Percentiles rank a stretch among this genome's conserved stretches.
These are phyloP conservation scores for Cremastinae sp. DNA, from an alignment of 2,888 invertebrate genomes.

Conservation along the genomic window DNA sequence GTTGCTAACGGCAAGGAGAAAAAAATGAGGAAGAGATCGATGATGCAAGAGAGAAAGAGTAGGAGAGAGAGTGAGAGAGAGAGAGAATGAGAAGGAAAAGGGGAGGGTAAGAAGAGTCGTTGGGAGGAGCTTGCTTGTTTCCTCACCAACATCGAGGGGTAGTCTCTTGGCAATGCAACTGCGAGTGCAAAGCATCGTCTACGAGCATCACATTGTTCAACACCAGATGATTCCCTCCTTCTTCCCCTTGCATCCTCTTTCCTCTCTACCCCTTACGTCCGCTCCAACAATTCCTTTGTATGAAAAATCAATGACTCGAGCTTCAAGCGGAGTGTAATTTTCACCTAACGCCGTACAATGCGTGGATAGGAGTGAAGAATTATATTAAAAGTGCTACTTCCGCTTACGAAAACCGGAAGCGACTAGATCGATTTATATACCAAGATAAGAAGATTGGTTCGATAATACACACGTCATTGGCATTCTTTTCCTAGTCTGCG, in stretches of 20 bases:
- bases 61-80: neutral
- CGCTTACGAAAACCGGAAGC: neutral
- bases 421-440: neutral
- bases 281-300: slow-evolving; percentile 9
- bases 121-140: slow-evolving; percentile 42
- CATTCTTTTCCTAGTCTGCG: no score
- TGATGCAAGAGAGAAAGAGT: slow-evolving; percentile 49
- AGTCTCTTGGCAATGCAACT: slow-evolving; percentile 38
- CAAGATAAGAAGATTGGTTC: no score
- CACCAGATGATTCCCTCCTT: slow-evolving; percentile 41
- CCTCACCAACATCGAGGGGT: slow-evolving; percentile 31
- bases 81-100: neutral
- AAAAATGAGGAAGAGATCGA: slow-evolving; percentile 57
- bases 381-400: neutral
- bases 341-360: neutral
- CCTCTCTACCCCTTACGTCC: neutral
- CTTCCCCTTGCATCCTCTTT: slow-evolving; percentile 7
- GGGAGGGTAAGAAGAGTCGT: slow-evolving; percentile 7
- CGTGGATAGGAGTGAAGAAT: neutral
- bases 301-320: slow-evolving; percentile 40
- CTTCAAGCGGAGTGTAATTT: slow-evolving; percentile 2
- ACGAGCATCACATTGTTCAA: slow-evolving; percentile 48
- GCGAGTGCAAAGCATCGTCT: slow-evolving; percentile 47
- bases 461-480: no score
- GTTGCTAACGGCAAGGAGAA: slow-evolving; percentile 44